These are phyloP conservation scores for Ecdyonurus torrentis DNA, from an alignment of 2,888 invertebrate genomes.

Conservation along the genomic window DNA sequence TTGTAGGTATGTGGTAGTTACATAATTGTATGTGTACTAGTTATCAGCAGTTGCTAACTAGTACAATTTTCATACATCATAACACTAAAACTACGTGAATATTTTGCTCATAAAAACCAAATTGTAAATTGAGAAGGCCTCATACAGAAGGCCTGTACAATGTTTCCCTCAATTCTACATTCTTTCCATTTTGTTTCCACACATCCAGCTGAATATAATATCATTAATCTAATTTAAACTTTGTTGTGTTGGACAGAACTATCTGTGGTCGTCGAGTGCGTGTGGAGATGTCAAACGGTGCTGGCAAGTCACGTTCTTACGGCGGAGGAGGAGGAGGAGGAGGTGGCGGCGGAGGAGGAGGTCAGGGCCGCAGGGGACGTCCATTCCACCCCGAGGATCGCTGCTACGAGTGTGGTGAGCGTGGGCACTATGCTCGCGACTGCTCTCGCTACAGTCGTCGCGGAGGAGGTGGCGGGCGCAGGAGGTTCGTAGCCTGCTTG, in stretches of 20 bases:
- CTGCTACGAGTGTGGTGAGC: constrained; percentile 87
- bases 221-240: too few species aligned
- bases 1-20: too few species aligned
- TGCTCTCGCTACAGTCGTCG: constrained; percentile 50
- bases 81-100: too few species aligned
- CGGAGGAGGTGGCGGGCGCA: constrained; percentile 24
- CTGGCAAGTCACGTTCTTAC: constrained; percentile 23
- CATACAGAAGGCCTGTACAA: too few species aligned
- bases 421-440: constrained; percentile 86
- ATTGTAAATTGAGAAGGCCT: too few species aligned
- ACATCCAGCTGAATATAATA: too few species aligned
- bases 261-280: constrained; percentile 80
- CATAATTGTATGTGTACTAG: too few species aligned
- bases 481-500: constrained; percentile 12
- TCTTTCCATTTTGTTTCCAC: too few species aligned
- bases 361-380: constrained; percentile 33
- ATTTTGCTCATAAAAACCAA: too few species aligned
- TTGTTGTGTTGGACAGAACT: constrained; percentile 29
- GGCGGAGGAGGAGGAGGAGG: constrained; percentile 38
- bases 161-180: too few species aligned
- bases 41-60: too few species aligned
- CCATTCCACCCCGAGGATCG: constrained; percentile 81
- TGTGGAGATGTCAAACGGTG: constrained; percentile 84
- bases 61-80: too few species aligned
- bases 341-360: constrained; percentile 28